Conservation (phyloP, 2,888 invertebrate genomes). For the Ectemnius lituratus region DNA sequence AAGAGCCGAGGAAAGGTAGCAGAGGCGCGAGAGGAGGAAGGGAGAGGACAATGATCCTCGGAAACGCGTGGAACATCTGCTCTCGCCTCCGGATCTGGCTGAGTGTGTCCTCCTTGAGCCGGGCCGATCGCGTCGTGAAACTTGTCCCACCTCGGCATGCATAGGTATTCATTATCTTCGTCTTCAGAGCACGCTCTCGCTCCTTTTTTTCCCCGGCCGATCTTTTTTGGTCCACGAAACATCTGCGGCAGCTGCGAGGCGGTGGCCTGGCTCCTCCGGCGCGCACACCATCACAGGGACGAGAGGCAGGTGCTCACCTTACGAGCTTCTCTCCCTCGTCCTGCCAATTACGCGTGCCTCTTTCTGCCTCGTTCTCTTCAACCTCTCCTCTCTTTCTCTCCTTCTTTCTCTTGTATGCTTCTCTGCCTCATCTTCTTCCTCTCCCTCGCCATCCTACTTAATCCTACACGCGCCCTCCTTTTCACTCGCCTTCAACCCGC, state of each 20-base stretch:
- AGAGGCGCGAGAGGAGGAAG: not conserved
- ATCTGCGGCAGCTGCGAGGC: conserved; percentile 77
- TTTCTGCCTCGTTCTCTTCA: conserved; percentile 66
- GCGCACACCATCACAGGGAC: conserved; percentile 47
- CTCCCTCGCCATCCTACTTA: conserved; percentile 34
- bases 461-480: conserved; percentile 14
- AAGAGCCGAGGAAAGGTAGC: conserved; percentile 7
- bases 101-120: conserved; percentile 60
- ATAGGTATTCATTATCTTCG: conserved; percentile 72
- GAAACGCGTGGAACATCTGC: conserved; percentile 64
- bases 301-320: conserved; percentile 70
- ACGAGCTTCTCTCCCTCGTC: conserved; percentile 33
- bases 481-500: not conserved
- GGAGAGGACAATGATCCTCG: conserved; percentile 60
- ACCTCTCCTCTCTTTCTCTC: conserved; percentile 24
- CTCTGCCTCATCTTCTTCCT: conserved; percentile 1
- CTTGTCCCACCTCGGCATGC: conserved; percentile 69
- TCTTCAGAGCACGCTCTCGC: conserved; percentile 40
- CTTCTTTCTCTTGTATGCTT: conserved; percentile 4
- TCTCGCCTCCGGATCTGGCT: conserved; percentile 44
- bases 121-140: conserved; percentile 62
- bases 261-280: conserved; percentile 49
- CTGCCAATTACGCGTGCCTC: conserved; percentile 72
- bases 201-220: conserved; percentile 52
- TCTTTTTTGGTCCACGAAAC: conserved; percentile 70